Evolutionary conservation across 2,888 invertebrate species (phyloP), one percentile per base, ranked within the genome.

Genomic region (Gonocerus acuteangulatus): DNA sequence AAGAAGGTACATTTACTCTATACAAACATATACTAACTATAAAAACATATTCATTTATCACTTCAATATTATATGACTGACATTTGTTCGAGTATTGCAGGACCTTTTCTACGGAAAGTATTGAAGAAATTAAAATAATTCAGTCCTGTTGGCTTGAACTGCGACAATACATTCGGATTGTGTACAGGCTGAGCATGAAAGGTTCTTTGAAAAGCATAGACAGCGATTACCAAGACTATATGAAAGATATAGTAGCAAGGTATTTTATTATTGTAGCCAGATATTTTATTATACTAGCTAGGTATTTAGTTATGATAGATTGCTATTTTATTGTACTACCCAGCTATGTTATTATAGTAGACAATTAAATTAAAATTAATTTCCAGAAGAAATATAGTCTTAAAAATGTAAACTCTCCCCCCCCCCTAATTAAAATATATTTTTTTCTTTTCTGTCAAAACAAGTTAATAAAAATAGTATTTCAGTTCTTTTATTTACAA

Each of bases 141-240:
- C 72, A 74, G 57, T 67, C 71, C 39, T 71, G 71, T 65, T 77
- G 77, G 77, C 70, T 71, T 60, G 75, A 74, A 60, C 68, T 77
- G 58, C 70, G 74, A 23, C 72, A 73, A 44, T 71, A 73, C 58
- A 73, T 77, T 3, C 70, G 73, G 39, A 69, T 69, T 48, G 69
- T 74, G 48, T 74, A 75, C 68, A 65, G 71, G 21, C 69, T 72
- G 63, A 68, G 70, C 42, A 68, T 70, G 67, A 68, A 70, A 64
- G 69, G 67, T 22, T 52, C 61, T 6, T 27, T 61, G 16, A 52
- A 54, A 34, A 48, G 63, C 19, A 51, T 62, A 21, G 62, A 62
- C 51, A 23, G 36, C 21, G 42, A 59, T 16, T 60, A 62, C 16
- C 60, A 60, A 36, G 56, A 52, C 2, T 60, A 60, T 32, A 62